Evolutionary conservation across 2,797 vertebrate species (phyloP).

Genomic region (Choloepus didactylus): DNA sequence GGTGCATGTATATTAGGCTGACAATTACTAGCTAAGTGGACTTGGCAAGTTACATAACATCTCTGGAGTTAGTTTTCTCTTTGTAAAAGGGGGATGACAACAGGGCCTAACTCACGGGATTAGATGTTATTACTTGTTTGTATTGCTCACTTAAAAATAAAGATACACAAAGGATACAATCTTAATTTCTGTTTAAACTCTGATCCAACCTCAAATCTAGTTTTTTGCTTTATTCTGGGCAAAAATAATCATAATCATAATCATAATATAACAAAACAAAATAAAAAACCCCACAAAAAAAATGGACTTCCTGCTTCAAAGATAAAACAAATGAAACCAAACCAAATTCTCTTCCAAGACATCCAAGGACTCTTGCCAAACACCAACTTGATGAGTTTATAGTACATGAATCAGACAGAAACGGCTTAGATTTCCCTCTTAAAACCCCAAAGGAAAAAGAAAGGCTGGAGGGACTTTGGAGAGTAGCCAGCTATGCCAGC

Average conservation of each 20-base stretch:
- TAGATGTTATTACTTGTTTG: neutral
- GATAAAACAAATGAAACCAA: constrained; percentile 25
- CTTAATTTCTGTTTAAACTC: constrained; percentile 30
- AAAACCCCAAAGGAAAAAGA: neutral
- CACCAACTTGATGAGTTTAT: neutral
- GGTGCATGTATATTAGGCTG: neutral
- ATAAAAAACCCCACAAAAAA: too few relatives aligned
- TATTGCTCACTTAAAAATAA: neutral
- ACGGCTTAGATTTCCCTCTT: neutral
- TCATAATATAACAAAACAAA: neutral
- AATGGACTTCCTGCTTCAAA: constrained; percentile 53
- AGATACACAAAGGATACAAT: neutral
- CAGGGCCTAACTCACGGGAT: neutral
- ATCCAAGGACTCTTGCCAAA: constrained; percentile 38
- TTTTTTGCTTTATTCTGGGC: constrained; percentile 27
- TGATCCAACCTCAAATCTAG: neutral
- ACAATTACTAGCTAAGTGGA: neutral
- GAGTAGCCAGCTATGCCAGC: neutral
- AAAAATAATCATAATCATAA: neutral
- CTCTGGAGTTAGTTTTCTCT: neutral
- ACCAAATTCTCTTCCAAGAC: neutral
- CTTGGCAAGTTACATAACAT: neutral
- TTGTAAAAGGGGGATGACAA: neutral
- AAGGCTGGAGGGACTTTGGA: neutral
- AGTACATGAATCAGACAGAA: constrained; percentile 24